These are phyloP conservation scores for Hippoglossus hippoglossus DNA, from an alignment of 2,797 vertebrate genomes.

Conservation along the genomic window DNA sequence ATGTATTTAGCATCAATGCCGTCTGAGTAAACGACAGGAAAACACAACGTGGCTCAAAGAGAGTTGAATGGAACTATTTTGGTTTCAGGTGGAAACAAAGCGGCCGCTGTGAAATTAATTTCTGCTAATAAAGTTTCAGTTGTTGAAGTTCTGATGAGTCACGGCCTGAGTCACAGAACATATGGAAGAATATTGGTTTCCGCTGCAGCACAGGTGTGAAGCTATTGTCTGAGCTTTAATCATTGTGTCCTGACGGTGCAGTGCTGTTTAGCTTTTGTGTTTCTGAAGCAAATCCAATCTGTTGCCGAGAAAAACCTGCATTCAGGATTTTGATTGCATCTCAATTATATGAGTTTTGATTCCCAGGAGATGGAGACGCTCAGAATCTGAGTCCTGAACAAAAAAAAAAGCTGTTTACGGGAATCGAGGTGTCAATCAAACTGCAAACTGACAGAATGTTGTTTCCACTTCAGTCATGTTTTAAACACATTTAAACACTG, in stretches of 20 bases:
- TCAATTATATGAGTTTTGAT: constrained; percentile 37
- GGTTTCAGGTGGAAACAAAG: constrained; percentile 2
- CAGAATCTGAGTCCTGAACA: constrained; percentile 9
- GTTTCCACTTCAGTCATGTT: background rate
- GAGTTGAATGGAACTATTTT: background rate
- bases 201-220: constrained; percentile 31
- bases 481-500: background rate
- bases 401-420: constrained; percentile 32
- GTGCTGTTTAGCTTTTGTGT: constrained; percentile 13
- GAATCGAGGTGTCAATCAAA: constrained; percentile 13
- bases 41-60: background rate
- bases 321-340: constrained; percentile 30
- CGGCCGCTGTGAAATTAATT: background rate
- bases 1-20: no score
- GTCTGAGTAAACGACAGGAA: background rate
- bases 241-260: constrained; percentile 4
- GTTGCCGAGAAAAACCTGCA: constrained; percentile 15
- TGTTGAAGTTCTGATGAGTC: constrained; percentile 9
- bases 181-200: background rate
- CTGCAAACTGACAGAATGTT: background rate
- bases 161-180: background rate
- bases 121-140: constrained; percentile 19
- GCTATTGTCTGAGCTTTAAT: constrained; percentile 31
- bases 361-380: background rate
- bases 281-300: constrained; percentile 37